A percentile compares a stretch with the other conserved stretches of the same genome.
These are phyloP conservation scores for Todus mexicanus DNA, from an alignment of 2,797 vertebrate species.

Conservation along the genomic window DNA sequence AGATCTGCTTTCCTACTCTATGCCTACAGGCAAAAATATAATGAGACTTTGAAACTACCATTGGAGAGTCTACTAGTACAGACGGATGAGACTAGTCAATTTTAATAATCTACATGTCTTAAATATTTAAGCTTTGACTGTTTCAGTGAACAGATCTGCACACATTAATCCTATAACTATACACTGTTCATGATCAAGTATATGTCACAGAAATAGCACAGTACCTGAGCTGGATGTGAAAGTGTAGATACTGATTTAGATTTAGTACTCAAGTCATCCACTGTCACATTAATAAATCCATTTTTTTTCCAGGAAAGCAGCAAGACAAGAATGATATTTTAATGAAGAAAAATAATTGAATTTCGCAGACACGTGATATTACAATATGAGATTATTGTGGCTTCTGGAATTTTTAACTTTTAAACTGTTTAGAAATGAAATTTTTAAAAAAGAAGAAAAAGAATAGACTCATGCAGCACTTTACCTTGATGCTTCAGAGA, in stretches of 20 bases:
- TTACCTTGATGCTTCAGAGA: conserved; percentile 88
- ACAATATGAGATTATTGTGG: not conserved
- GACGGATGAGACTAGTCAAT: not conserved
- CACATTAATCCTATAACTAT: not conserved
- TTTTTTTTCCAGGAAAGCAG: conserved; percentile 37
- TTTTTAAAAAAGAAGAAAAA: not conserved
- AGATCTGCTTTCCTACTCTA: not conserved
- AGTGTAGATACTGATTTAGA: conserved; percentile 24
- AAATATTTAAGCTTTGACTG: not conserved
- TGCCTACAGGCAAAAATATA: not conserved
- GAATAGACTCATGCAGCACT: not conserved
- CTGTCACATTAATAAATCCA: not conserved
- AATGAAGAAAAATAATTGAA: not conserved
- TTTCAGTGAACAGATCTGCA: not conserved
- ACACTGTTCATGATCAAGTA: not conserved
- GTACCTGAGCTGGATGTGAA: conserved; percentile 33
- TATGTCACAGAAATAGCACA: not conserved
- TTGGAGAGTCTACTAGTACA: not conserved
- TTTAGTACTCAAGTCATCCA: conserved; percentile 35
- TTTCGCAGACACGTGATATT: not conserved
- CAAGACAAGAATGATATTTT: conserved; percentile 4
- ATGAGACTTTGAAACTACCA: not conserved
- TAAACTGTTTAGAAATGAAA: not conserved
- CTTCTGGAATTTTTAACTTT: not conserved
- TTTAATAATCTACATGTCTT: not conserved